phyloP scores from a whole-genome alignment of 2,888 invertebrate genomes.

The Meiosimyza platycephala region DNA sequence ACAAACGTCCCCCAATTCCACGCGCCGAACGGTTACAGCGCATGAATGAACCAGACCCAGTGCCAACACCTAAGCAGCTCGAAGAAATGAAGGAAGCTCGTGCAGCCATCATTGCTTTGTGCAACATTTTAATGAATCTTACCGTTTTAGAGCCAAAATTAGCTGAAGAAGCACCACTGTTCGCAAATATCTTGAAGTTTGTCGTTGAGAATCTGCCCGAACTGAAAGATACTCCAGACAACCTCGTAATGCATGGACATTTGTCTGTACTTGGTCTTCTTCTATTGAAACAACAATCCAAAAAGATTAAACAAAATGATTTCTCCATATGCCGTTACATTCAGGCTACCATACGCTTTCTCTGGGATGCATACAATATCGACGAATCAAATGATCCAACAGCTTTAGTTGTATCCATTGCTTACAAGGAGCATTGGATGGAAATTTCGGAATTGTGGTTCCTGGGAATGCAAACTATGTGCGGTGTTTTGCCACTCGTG shows the following conservation, averaged over 20 bases:
- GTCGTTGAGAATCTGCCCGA: slow-evolving; percentile 87
- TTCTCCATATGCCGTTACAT: slow-evolving; percentile 90
- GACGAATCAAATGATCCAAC: slow-evolving; percentile 88
- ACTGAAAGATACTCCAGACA: slow-evolving; percentile 83
- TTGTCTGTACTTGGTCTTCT: slow-evolving; percentile 85
- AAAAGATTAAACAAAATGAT: slow-evolving; percentile 86
- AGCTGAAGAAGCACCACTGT: slow-evolving; percentile 81
- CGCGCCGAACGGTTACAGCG: slow-evolving; percentile 82
- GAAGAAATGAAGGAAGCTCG: slow-evolving; percentile 88
- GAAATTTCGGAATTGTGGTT: slow-evolving; percentile 94
- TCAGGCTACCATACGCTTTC: slow-evolving; percentile 87
- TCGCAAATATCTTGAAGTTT: slow-evolving; percentile 84
- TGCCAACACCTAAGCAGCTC: slow-evolving; percentile 77
- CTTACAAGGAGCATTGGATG: slow-evolving; percentile 89
- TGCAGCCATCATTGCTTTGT: slow-evolving; percentile 86
- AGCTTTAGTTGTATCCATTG: slow-evolving; percentile 84
- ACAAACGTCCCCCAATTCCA: slow-evolving; percentile 84
- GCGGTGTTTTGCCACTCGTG: slow-evolving; percentile 81
- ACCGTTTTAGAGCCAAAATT: slow-evolving; percentile 88
- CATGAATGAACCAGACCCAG: slow-evolving; percentile 80
- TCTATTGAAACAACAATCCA: slow-evolving; percentile 84
- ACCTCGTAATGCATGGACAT: slow-evolving; percentile 87
- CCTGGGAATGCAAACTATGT: slow-evolving; percentile 92
- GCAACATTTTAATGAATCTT: slow-evolving; percentile 93
- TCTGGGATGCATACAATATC: slow-evolving; percentile 93